phyloP scores from a whole-genome alignment of 2,888 invertebrate species.

The Pimpla rufipes region DNA sequence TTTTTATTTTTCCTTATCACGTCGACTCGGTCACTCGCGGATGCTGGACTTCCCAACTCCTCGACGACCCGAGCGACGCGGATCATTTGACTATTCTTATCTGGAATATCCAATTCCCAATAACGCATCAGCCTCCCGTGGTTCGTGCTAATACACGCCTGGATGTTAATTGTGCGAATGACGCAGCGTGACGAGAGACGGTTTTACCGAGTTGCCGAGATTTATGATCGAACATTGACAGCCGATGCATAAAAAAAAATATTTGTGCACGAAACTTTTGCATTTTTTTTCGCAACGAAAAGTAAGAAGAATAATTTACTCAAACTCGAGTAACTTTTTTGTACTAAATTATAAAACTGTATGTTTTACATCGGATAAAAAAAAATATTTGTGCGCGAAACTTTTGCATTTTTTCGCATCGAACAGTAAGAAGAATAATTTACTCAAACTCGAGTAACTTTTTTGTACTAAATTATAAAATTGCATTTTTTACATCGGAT shows the following conservation, averaged over 20 bases:
- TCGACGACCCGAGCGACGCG: no score
- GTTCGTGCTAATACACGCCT: constrained; percentile 4
- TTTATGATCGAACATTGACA: neutral
- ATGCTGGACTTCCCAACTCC: constrained; percentile 35
- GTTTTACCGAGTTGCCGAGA: neutral
- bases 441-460: no score
- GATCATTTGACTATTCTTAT: constrained; percentile 28
- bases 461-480: no score
- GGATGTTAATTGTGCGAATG: neutral
- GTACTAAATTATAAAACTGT: no score
- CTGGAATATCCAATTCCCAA: constrained; percentile 20
- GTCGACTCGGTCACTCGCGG: neutral
- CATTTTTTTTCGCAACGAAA: no score
- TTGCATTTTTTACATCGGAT: no score
- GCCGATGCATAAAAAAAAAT: neutral
- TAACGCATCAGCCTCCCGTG: constrained; percentile 12
- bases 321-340: no score
- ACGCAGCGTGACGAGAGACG: neutral
- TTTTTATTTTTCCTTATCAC: neutral
- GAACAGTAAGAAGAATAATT: no score
- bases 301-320: no score
- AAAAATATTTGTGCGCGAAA: no score
- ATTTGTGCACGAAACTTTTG: neutral
- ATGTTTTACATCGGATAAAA: no score
- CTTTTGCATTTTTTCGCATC: no score